phyloP scores from a whole-genome alignment of 2,113 vertebrate genomes.

The Suncus etruscus region DNA sequence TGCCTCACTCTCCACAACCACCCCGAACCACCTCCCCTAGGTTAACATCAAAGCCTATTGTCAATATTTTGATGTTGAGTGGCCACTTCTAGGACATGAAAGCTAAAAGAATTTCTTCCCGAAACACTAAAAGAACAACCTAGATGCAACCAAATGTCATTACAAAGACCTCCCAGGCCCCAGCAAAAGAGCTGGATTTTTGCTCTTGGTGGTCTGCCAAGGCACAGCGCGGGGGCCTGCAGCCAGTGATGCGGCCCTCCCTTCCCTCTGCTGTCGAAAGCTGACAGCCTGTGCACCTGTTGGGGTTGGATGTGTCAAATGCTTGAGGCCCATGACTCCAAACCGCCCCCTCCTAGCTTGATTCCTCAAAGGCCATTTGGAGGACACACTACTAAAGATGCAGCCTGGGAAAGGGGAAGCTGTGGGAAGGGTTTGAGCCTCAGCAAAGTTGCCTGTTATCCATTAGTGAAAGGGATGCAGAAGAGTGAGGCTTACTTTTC shows the following conservation, averaged over 20 bases:
- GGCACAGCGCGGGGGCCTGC: conserved; percentile 55
- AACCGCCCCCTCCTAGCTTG: conserved; percentile 47
- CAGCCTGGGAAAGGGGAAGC: not conserved
- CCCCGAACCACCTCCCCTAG: not conserved
- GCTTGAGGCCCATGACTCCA: not conserved
- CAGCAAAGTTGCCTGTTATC: conserved; percentile 40
- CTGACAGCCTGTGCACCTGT: conserved; percentile 46
- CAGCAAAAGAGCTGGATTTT: conserved; percentile 57
- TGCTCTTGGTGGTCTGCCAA: conserved; percentile 73
- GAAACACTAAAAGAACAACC: not conserved
- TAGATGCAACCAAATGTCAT: conserved; percentile 56
- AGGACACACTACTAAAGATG: conserved; percentile 68
- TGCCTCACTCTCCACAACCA: not conserved
- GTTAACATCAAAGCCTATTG: conserved; percentile 44
- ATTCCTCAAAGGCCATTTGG: conserved; percentile 79
- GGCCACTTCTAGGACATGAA: conserved; percentile 56
- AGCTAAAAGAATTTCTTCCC: conserved; percentile 60
- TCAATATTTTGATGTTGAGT: conserved; percentile 54
- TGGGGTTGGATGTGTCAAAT: conserved; percentile 31
- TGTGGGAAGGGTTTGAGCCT: not conserved
- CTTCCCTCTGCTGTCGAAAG: conserved; percentile 52
- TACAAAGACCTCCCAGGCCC: conserved; percentile 57
- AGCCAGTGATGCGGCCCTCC: conserved; percentile 61
- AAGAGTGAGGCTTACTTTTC: conserved; percentile 42
- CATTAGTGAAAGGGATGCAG: conserved; percentile 50